Conservation (phyloP, 53 echinoderm and acorn worm species). For the Patiria pectinifera region DNA sequence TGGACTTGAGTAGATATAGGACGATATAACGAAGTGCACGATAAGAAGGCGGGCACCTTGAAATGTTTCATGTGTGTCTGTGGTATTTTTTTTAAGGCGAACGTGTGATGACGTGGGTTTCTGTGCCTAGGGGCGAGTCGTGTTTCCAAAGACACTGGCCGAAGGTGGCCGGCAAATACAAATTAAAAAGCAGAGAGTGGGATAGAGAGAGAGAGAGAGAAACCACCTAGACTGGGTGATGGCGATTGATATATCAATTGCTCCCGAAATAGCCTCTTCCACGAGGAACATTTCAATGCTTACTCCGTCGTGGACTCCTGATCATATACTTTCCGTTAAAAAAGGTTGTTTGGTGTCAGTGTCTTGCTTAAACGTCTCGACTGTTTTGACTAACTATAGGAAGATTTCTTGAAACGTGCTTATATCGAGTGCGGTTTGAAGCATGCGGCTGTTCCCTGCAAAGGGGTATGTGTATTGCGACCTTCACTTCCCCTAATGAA, state of each 20-base stretch:
- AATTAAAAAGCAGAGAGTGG: conserved; percentile 26
- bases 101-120: conserved; percentile 16
- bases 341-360: too few relatives aligned
- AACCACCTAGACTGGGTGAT: conserved; percentile 32
- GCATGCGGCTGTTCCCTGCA: too few relatives aligned
- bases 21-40: not conserved
- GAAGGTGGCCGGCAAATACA: conserved; percentile 39
- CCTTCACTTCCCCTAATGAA: too few relatives aligned
- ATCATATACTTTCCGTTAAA: not conserved
- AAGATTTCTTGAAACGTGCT: too few relatives aligned
- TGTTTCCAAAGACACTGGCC: conserved; percentile 58
- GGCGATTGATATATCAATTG: not conserved
- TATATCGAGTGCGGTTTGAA: too few relatives aligned
- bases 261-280: not conserved
- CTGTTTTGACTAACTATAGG: too few relatives aligned
- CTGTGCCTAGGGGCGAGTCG: conserved; percentile 29
- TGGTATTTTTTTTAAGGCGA: not conserved
- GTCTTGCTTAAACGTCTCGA: too few relatives aligned
- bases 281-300: not conserved
- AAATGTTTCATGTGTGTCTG: not conserved
- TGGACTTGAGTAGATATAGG: not conserved
- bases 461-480: too few relatives aligned
- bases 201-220: not conserved
- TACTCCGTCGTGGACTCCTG: not conserved
- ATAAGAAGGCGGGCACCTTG: not conserved